phyloP scores from a whole-genome alignment of 1,140 invertebrate genomes.

The Eupristina koningsbergeri region DNA sequence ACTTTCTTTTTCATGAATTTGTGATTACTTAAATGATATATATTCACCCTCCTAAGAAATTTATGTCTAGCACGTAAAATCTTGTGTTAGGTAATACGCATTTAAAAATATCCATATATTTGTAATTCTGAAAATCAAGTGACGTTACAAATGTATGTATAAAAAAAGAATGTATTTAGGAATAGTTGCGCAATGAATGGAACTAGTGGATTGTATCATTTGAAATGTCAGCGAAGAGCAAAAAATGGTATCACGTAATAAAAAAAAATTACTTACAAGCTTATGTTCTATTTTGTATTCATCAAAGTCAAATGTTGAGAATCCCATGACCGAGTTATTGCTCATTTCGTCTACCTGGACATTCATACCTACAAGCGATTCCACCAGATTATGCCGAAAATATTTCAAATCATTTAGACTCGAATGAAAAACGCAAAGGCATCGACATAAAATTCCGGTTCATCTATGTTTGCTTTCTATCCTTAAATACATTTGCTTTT shows the following conservation, averaged over 20 bases:
- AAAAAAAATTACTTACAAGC: neutral
- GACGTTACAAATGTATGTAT: neutral
- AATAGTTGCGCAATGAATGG: neutral
- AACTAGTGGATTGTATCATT: neutral
- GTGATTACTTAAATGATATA: too few species aligned
- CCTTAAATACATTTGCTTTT: neutral
- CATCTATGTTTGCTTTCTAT: neutral
- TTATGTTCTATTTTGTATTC: neutral
- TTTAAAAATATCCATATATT: too few species aligned
- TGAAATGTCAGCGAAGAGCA: neutral
- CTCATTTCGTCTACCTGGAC: neutral
- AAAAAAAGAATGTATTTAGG: neutral
- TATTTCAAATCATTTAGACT: neutral
- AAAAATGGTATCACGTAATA: neutral
- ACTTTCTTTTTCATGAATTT: neutral
- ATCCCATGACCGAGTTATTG: neutral
- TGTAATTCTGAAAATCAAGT: too few species aligned
- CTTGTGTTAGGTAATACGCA: neutral
- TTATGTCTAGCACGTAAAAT: neutral
- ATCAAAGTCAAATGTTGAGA: neutral
- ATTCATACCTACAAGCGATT: neutral
- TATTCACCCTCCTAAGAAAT: neutral
- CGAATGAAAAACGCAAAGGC: neutral
- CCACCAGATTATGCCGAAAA: neutral
- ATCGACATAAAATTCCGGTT: neutral